Evolutionary conservation across 2,113 vertebrate genomes (phyloP).

Genomic region (Amphiprion ocellaris): DNA sequence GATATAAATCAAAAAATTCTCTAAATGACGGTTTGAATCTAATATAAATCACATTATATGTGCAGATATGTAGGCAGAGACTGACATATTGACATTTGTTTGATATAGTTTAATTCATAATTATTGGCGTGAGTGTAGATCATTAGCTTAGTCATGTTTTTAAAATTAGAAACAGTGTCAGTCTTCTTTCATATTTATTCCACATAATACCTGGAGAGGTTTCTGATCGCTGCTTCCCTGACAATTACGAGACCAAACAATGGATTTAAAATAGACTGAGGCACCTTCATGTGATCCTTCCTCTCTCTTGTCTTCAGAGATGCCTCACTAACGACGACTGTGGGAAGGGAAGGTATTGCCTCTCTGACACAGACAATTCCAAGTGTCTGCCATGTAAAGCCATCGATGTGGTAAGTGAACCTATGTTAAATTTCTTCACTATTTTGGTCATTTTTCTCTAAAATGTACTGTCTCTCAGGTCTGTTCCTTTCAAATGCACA

Average conservation of each 20-base stretch:
- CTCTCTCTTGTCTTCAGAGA: constrained; percentile 80
- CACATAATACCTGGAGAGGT: too few species aligned
- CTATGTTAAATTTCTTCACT: neutral
- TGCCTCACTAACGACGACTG: constrained; percentile 93
- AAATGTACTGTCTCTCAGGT: neutral
- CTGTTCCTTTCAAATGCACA: neutral
- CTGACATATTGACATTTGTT: too few species aligned
- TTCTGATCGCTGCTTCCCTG: neutral
- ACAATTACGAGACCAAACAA: neutral
- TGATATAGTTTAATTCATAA: too few species aligned
- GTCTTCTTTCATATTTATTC: too few species aligned
- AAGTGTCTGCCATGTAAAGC: constrained; percentile 89
- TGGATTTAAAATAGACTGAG: neutral
- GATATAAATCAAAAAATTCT: too few species aligned
- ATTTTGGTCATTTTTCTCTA: neutral
- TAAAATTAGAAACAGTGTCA: too few species aligned
- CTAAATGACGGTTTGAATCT: too few species aligned
- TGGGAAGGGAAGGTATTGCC: constrained; percentile 87
- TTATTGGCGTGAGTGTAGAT: neutral
- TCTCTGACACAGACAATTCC: constrained; percentile 83
- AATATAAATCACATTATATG: too few species aligned
- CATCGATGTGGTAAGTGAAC: constrained; percentile 83
- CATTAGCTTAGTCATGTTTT: neutral
- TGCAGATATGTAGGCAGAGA: too few species aligned
- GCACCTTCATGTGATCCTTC: neutral